Percentiles rank a stretch among this genome's conserved stretches.
Evolutionary conservation across 2,797 vertebrate species (phyloP).

Genomic region (Potorous gilbertii): DNA sequence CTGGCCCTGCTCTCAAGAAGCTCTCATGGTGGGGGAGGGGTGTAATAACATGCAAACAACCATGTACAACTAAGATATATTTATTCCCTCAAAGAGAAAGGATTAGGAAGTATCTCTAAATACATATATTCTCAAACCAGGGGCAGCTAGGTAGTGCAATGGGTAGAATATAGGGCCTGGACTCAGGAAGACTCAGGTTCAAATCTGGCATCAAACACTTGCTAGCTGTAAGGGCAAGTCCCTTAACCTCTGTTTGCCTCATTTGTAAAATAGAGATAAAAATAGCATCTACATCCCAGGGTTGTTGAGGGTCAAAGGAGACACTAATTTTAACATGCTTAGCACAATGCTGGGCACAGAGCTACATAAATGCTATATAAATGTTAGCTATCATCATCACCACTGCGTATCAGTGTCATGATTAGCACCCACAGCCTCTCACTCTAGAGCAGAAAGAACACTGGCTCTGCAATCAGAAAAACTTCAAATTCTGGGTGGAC

Average conservation of each 20-base stretch:
- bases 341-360: background rate
- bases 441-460: background rate
- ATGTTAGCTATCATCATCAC: background rate
- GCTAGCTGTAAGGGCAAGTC: background rate
- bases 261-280: background rate
- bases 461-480: background rate
- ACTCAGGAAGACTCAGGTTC: background rate
- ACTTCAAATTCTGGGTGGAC: background rate
- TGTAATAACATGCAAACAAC: background rate
- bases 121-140: background rate
- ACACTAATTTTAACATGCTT: background rate
- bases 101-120: background rate
- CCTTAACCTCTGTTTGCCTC: background rate
- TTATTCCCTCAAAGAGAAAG: background rate
- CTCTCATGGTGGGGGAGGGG: background rate
- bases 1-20: background rate
- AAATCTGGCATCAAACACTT: background rate
- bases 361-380: background rate
- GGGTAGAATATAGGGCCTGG: background rate
- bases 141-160: background rate
- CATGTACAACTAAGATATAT: background rate
- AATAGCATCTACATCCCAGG: background rate
- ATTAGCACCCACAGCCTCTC: no score
- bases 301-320: background rate
- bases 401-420: background rate